A percentile compares a stretch with the other conserved stretches of the same genome.
These are phyloP conservation scores for Crocodylus rhombifer DNA, from an alignment of 2,797 vertebrate genomes.

Conservation along the genomic window DNA sequence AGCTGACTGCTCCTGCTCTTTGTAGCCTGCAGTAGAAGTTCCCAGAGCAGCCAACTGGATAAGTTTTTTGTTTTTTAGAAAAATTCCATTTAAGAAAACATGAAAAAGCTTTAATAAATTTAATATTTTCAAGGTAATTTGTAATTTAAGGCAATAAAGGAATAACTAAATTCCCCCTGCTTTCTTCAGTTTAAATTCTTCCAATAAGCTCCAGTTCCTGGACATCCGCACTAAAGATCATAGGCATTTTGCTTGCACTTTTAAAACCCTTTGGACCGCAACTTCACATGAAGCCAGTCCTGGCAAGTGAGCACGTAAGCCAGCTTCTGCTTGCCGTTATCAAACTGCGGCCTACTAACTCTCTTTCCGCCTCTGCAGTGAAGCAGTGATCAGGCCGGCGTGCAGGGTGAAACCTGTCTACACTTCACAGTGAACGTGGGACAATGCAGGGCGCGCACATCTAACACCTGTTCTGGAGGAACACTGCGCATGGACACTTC, in stretches of 20 bases:
- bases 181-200: background rate
- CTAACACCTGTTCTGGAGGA: background rate
- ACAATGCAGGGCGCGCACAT: background rate
- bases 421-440: background rate
- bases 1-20: background rate
- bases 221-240: background rate
- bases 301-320: background rate
- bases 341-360: background rate
- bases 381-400: fast-evolving
- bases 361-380: too few species aligned
- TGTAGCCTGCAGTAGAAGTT: background rate
- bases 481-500: background rate
- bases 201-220: background rate
- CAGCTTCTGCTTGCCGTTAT: background rate
- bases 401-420: fast-evolving
- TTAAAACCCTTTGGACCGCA: background rate
- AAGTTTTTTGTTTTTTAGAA: background rate
- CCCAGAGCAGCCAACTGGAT: background rate
- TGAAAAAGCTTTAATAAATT: background rate
- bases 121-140: background rate
- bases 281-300: background rate
- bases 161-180: too few species aligned
- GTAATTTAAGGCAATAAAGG: background rate
- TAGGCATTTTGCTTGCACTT: background rate
- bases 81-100: background rate